These are phyloP conservation scores for Cacatua alba DNA, from an alignment of 2,113 vertebrate species.

Conservation along the genomic window DNA sequence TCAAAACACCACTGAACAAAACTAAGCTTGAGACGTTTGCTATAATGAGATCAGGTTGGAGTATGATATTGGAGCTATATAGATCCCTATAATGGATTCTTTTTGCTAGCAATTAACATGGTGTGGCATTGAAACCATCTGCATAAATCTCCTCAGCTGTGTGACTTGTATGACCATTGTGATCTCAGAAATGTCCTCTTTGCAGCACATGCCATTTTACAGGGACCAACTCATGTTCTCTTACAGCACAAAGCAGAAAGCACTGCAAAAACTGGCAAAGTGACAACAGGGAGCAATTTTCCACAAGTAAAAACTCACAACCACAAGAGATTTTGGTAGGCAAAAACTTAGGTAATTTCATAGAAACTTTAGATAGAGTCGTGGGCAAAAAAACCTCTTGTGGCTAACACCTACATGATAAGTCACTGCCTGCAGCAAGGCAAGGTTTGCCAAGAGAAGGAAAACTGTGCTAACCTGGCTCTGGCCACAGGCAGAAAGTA, in stretches of 20 bases:
- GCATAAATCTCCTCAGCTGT: background rate
- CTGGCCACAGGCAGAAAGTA: background rate
- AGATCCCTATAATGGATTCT: background rate
- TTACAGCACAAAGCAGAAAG: background rate
- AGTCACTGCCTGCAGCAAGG: background rate
- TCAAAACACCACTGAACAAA: background rate
- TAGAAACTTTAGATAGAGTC: background rate
- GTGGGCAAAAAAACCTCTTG: background rate
- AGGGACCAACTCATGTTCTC: background rate
- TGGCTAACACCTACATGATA: background rate
- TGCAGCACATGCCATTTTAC: background rate
- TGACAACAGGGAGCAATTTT: fast-evolving
- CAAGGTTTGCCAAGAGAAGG: background rate
- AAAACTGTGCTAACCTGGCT: background rate
- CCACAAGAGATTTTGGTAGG: background rate
- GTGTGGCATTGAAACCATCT: background rate
- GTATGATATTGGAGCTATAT: background rate
- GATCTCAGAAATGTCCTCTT: background rate
- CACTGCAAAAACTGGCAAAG: background rate
- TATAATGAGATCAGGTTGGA: background rate
- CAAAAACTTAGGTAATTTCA: background rate
- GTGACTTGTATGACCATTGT: fast-evolving
- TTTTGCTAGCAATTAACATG: background rate
- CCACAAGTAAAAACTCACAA: background rate
- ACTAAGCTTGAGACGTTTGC: background rate